Evolutionary conservation across 2,113 vertebrate species (phyloP).

Genomic region (Castor canadensis): DNA sequence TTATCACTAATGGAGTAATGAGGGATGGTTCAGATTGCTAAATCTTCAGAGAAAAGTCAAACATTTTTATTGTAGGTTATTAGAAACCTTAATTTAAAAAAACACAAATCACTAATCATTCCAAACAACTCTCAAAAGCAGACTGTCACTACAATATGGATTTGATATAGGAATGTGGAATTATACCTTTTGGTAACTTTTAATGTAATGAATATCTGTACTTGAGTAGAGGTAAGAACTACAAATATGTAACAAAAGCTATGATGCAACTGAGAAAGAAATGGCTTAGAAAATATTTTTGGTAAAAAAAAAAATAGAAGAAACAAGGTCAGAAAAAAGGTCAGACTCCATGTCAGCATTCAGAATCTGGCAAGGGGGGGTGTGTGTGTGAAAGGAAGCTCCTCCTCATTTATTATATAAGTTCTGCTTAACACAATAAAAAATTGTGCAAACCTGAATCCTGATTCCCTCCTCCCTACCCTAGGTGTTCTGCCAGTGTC

Average conservation of each 20-base stretch:
- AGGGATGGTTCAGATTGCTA: background rate
- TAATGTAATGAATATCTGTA: constrained; percentile 4
- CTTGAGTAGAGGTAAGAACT: background rate
- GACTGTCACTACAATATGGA: background rate
- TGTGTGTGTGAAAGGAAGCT: background rate
- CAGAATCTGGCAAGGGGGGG: constrained; percentile 29
- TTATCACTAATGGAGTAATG: background rate
- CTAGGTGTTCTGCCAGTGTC: background rate
- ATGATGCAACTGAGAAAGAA: constrained; percentile 35
- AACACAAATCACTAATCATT: background rate
- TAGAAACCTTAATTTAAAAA: background rate
- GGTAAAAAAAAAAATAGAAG: background rate
- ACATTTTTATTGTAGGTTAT: background rate
- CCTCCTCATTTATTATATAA: background rate
- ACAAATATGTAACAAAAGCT: constrained; percentile 10
- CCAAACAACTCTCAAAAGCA: constrained; percentile 28
- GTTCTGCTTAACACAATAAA: background rate
- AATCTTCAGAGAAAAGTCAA: constrained; percentile 34
- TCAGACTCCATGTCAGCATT: background rate
- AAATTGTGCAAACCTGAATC: background rate
- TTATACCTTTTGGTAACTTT: constrained; percentile 22
- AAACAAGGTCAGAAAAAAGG: background rate
- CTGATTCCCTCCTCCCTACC: background rate
- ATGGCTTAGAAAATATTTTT: constrained; percentile 38
- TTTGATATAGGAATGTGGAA: constrained; percentile 4